Evolutionary conservation across 2,888 invertebrate genomes (phyloP).

Genomic region (Lasioglossum vierecki): DNA sequence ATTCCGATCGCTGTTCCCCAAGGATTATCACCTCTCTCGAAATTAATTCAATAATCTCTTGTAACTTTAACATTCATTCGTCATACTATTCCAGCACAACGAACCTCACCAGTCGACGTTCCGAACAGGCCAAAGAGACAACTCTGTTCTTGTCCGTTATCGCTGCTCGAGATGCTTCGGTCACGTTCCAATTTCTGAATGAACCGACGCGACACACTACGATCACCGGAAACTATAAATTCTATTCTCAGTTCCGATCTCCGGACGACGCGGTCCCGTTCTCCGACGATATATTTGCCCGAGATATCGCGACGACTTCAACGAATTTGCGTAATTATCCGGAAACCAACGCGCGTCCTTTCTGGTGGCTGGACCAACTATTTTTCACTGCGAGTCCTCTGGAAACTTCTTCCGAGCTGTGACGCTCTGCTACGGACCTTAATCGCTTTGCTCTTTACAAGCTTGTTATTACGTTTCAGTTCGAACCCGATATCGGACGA

Average conservation of each 20-base stretch:
- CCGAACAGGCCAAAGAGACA: slow-evolving; percentile 2
- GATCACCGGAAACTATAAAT: not conserved
- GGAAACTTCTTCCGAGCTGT: not conserved
- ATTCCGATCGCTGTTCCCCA: not conserved
- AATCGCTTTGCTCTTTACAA: not conserved
- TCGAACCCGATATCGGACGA: not conserved
- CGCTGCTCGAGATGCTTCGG: not conserved
- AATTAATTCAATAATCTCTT: not conserved
- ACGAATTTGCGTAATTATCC: not conserved
- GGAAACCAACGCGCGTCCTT: not conserved
- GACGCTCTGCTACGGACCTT: not conserved
- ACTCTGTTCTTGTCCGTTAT: slow-evolving; percentile 27
- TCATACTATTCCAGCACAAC: no score
- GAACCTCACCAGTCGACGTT: not conserved
- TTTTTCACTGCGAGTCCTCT: not conserved
- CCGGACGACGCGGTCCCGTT: not conserved
- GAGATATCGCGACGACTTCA: not conserved
- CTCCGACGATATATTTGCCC: not conserved
- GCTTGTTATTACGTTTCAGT: not conserved
- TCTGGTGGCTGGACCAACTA: not conserved
- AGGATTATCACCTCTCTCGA: not conserved
- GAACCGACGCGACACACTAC: slow-evolving; percentile 6
- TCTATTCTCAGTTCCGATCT: not conserved
- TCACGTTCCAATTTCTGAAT: slow-evolving; percentile 47
- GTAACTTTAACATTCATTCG: no score